Percentiles rank a stretch among this genome's conserved stretches.
phyloP scores from a whole-genome alignment of 2,113 vertebrate genomes.

The Emberiza fucata region DNA sequence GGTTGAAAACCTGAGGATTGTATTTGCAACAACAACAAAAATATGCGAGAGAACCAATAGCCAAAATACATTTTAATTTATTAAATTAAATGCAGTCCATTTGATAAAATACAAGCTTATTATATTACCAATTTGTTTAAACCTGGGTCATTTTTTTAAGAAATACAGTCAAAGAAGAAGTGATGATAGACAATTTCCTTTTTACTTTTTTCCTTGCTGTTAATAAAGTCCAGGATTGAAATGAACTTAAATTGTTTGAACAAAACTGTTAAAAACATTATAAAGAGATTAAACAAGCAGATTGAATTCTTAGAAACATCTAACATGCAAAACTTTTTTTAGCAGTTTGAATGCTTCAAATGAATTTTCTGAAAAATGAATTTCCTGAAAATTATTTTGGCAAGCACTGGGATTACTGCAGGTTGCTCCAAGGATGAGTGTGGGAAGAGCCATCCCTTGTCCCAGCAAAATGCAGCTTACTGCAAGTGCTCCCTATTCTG shows the following conservation, averaged over 20 bases:
- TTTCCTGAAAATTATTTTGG: not conserved
- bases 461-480: not conserved
- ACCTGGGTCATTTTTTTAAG: slow-evolving; percentile 1
- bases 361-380: not conserved
- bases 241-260: slow-evolving; percentile 27
- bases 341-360: not conserved
- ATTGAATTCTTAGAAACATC: slow-evolving; percentile 28
- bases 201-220: not conserved
- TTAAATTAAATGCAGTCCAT: slow-evolving; percentile 46
- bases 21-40: not conserved
- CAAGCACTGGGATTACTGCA: not conserved
- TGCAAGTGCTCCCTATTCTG: not conserved
- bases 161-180: slow-evolving; percentile 52
- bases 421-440: not conserved
- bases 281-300: slow-evolving; percentile 56
- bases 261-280: slow-evolving; percentile 52
- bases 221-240: slow-evolving; percentile 57
- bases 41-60: not conserved
- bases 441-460: not conserved
- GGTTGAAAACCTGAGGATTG: not conserved
- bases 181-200: not conserved
- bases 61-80: slow-evolving; percentile 31
- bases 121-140: slow-evolving; percentile 3
- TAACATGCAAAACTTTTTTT: slow-evolving; percentile 50
- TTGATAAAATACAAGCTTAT: slow-evolving; percentile 50